A percentile compares a stretch with the other conserved stretches of the same genome.
Conservation (phyloP, 2,113 vertebrate species). For the Diadophis punctatus region DNA sequence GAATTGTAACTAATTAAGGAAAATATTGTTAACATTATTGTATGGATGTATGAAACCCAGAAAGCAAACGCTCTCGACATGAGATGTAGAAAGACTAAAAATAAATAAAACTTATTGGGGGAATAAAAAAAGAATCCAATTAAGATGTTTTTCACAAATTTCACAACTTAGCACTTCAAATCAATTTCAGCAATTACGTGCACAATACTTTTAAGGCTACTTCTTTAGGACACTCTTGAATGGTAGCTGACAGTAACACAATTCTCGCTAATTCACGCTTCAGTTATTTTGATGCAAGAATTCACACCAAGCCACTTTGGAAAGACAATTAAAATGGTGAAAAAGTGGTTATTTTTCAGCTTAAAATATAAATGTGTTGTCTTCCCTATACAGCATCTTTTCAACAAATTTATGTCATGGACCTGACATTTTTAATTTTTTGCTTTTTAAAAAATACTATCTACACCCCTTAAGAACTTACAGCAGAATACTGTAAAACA, state of each 20-base stretch:
- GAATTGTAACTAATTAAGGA: too few relatives aligned
- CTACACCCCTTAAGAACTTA: neutral
- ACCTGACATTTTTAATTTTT: neutral
- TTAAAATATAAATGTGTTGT: neutral
- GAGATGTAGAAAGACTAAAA: too few relatives aligned
- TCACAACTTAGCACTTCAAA: neutral
- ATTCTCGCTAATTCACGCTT: neutral
- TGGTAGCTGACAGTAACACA: constrained; percentile 4
- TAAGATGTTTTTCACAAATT: neutral
- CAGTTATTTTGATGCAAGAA: constrained; percentile 4
- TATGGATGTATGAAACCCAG: too few relatives aligned
- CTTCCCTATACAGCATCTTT: neutral
- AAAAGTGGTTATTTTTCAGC: neutral
- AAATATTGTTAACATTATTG: too few relatives aligned
- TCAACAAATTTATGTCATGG: neutral
- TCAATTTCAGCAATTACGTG: neutral
- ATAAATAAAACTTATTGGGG: too few relatives aligned
- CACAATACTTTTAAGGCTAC: neutral
- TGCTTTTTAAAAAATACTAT: neutral
- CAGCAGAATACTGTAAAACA: neutral
- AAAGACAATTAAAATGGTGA: neutral
- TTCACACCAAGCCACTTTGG: neutral
- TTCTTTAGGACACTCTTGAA: neutral
- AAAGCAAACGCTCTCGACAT: too few relatives aligned
- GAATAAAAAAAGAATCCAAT: neutral